A percentile compares a stretch with the other conserved stretches of the same genome.
phyloP scores from a whole-genome alignment of 2,888 invertebrate genomes.

The Panorpa germanica region DNA sequence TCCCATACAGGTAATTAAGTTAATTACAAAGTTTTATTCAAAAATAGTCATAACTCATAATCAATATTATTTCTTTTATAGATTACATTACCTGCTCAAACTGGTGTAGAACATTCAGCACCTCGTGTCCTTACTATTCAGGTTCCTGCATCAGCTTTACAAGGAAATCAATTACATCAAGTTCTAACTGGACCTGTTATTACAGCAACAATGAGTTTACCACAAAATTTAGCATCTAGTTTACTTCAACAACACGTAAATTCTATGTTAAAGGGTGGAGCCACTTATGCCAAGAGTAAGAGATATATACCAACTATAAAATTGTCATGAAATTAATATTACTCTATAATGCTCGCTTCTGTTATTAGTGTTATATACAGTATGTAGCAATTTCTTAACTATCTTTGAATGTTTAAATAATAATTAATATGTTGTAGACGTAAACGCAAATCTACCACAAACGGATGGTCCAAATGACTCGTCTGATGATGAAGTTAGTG shows the following conservation, averaged over 20 bases:
- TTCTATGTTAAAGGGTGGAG: conserved; percentile 44
- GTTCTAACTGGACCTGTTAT: conserved; percentile 76
- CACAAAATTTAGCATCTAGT: conserved; percentile 60
- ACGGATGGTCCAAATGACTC: conserved; percentile 49
- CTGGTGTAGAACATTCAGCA: conserved; percentile 47
- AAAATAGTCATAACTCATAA: conserved; percentile 2
- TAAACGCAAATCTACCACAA: conserved; percentile 23
- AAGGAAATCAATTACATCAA: conserved; percentile 43
- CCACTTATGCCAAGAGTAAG: no score
- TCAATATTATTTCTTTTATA: conserved; percentile 21
- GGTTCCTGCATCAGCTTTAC: conserved; percentile 70
- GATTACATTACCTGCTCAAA: conserved; percentile 67
- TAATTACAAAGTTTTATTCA: conserved; percentile 1
- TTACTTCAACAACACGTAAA: conserved; percentile 80
- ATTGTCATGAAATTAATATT: conserved; percentile 2
- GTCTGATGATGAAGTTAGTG: conserved; percentile 60
- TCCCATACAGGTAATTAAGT: conserved; percentile 29
- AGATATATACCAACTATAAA: conserved; percentile 1
- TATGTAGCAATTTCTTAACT: background rate
- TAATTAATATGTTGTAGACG: conserved; percentile 17
- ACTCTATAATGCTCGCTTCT: conserved; percentile 5
- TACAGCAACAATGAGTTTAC: conserved; percentile 75
- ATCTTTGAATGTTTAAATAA: conserved; percentile 15
- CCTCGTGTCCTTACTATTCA: conserved; percentile 72
- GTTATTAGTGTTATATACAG: conserved; percentile 8